phyloP scores from a whole-genome alignment of 2,888 invertebrate genomes.

The Campoplex capitator region DNA sequence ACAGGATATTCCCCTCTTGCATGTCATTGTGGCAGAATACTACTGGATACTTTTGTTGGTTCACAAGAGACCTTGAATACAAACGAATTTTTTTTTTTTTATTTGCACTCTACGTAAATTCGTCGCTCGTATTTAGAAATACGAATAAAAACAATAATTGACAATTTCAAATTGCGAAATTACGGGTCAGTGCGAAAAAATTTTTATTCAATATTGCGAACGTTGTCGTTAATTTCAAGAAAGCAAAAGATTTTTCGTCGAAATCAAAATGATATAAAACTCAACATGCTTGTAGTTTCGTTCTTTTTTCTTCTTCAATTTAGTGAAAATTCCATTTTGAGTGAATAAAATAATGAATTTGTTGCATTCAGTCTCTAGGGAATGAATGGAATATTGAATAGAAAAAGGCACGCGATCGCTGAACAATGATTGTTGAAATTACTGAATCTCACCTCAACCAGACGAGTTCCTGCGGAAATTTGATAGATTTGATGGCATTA shows the following conservation, averaged over 20 bases:
- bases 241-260: no score
- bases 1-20: constrained; percentile 94
- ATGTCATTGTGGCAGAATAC: constrained; percentile 98
- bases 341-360: background rate
- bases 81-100: background rate
- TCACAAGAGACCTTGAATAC: constrained; percentile 83
- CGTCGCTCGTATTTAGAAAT: no score
- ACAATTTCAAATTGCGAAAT: background rate
- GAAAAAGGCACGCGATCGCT: no score
- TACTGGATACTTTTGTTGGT: constrained; percentile 87
- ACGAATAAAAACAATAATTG: background rate
- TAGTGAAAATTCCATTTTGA: background rate
- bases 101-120: no score
- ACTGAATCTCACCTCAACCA: constrained; percentile 79
- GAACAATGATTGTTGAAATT: background rate
- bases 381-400: background rate
- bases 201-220: no score
- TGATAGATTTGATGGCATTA: constrained; percentile 76
- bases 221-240: no score
- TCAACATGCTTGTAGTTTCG: no score
- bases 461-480: constrained; percentile 78
- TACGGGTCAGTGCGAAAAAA: no score
- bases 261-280: no score
- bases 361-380: background rate
- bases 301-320: background rate